phyloP scores from a whole-genome alignment of 2,797 vertebrate genomes.

The Danio choprae region DNA sequence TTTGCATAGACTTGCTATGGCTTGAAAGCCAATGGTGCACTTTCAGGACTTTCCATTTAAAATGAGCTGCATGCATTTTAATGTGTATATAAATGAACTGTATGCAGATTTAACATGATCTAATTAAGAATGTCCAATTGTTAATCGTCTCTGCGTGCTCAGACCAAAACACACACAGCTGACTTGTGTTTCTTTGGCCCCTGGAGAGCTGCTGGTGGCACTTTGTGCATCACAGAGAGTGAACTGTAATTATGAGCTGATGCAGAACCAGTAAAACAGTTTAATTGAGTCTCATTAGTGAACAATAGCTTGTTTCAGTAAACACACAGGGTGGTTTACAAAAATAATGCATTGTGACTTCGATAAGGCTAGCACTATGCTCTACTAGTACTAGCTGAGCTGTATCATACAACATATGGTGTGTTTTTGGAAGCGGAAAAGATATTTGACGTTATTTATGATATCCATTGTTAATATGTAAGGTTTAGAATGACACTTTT shows the following conservation, averaged over 20 bases:
- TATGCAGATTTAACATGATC: slow-evolving; percentile 70
- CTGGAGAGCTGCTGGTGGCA: not conserved
- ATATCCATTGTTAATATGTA: not conserved
- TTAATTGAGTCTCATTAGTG: slow-evolving; percentile 43
- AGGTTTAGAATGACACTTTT: not conserved
- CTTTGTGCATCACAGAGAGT: slow-evolving; percentile 8
- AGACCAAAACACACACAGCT: slow-evolving; percentile 47
- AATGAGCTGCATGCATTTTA: slow-evolving; percentile 46
- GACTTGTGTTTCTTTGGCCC: slow-evolving; percentile 7
- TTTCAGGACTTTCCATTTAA: not conserved
- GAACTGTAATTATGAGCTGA: slow-evolving; percentile 23
- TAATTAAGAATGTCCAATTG: slow-evolving; percentile 70
- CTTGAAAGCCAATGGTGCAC: slow-evolving; percentile 11
- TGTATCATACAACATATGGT: not conserved
- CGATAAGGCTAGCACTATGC: not conserved
- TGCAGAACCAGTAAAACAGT: slow-evolving; percentile 29
- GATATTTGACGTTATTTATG: not conserved
- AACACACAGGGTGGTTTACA: slow-evolving; percentile 22
- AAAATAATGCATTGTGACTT: not conserved
- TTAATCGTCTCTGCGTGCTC: slow-evolving; percentile 62
- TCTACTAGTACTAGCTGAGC: not conserved
- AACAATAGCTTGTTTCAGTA: slow-evolving; percentile 34
- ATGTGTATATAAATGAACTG: slow-evolving; percentile 30
- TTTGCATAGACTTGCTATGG: slow-evolving; percentile 32
- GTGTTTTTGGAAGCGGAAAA: not conserved